Conservation (phyloP, 2,113 vertebrate genomes). For the Hipposideros armiger region DNA sequence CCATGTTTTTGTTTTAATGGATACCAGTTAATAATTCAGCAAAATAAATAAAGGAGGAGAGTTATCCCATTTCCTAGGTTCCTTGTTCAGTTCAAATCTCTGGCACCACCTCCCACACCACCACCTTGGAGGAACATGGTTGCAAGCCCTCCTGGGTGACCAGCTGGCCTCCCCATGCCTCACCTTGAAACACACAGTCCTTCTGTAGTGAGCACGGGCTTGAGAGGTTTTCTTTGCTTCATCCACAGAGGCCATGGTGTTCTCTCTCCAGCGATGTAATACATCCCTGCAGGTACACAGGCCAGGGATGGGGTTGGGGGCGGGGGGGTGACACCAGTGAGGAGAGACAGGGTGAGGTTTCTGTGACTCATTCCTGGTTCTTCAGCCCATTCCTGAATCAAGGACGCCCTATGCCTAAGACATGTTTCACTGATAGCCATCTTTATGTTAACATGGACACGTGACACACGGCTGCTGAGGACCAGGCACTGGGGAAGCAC, state of each 20-base stretch:
- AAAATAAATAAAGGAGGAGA: not conserved
- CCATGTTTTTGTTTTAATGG: not conserved
- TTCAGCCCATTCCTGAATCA: not conserved
- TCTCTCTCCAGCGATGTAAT: slow-evolving; percentile 89
- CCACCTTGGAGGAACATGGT: not conserved
- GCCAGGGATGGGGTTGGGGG: not conserved
- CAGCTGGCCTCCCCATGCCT: not conserved
- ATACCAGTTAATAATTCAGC: not conserved
- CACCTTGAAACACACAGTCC: slow-evolving; percentile 89
- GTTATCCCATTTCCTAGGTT: not conserved
- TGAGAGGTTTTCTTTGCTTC: slow-evolving; percentile 73
- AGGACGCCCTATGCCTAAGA: not conserved
- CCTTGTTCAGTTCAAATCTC: not conserved
- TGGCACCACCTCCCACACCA: not conserved
- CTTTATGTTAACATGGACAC: fast-evolving
- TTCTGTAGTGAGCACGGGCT: slow-evolving; percentile 87
- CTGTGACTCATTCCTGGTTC: not conserved
- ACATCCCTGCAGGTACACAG: slow-evolving; percentile 78
- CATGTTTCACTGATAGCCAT: not conserved
- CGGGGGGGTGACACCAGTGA: not conserved
- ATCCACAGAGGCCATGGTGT: slow-evolving; percentile 66
- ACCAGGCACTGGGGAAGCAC: not conserved
- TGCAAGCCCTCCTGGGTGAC: not conserved
- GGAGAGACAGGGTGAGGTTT: not conserved
- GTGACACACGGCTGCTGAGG: not conserved